Evolutionary conservation across 1,140 invertebrate species (phyloP).

Genomic region (Cryptotermes secundus): DNA sequence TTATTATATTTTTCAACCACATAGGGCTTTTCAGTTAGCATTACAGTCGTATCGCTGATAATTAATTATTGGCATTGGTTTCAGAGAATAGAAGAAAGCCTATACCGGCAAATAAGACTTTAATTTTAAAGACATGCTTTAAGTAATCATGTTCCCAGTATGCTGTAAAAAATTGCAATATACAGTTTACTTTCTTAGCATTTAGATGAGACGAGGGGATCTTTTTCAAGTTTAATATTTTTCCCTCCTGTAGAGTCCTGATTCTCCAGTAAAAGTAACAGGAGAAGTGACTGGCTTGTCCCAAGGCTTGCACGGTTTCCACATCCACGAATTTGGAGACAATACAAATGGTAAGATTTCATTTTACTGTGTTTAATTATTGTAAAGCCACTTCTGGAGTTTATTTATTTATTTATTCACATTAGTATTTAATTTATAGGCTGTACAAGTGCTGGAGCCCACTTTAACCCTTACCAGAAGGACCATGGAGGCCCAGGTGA

Average conservation of each 20-base stretch:
- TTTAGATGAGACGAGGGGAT: slow-evolving; percentile 36
- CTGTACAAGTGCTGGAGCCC: slow-evolving; percentile 91
- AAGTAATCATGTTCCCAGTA: neutral
- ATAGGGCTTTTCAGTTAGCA: no score
- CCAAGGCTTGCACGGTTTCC: slow-evolving; percentile 84
- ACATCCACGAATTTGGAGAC: slow-evolving; percentile 97
- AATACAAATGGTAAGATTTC: slow-evolving; percentile 75
- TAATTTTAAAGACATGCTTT: no score
- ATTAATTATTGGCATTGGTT: no score
- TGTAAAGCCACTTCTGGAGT: neutral
- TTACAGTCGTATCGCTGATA: no score
- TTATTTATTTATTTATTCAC: neutral
- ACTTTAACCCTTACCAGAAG: slow-evolving; percentile 88
- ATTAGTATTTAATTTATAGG: slow-evolving; percentile 52
- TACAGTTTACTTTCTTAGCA: slow-evolving; percentile 29
- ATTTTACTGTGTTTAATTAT: neutral
- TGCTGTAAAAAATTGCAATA: slow-evolving; percentile 25
- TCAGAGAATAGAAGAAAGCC: no score
- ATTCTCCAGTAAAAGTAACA: slow-evolving; percentile 61
- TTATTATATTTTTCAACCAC: no score
- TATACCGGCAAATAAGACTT: no score
- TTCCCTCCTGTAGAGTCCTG: slow-evolving; percentile 47
- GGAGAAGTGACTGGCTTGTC: slow-evolving; percentile 71
- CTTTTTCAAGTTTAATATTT: slow-evolving; percentile 45
- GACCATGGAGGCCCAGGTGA: slow-evolving; percentile 83